Conservation (phyloP, 2,888 invertebrate genomes). For the Kryphioiulus occultus region DNA sequence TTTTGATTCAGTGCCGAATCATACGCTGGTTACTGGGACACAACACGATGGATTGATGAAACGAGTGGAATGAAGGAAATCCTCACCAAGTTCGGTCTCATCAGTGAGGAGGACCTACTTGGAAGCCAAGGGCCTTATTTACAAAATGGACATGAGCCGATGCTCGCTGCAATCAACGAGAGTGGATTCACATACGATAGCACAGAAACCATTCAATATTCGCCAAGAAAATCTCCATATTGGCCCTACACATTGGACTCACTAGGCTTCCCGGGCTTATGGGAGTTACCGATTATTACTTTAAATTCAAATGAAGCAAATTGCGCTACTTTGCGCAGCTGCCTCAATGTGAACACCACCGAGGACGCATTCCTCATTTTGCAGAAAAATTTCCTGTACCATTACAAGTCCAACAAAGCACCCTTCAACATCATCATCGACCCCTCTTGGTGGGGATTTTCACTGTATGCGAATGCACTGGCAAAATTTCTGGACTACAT, state of each 20-base stretch:
- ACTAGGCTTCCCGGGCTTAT: background rate
- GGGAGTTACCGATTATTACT: background rate
- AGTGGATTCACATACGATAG: conserved; percentile 6
- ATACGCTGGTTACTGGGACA: conserved; percentile 53
- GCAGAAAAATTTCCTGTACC: background rate
- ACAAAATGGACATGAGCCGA: background rate
- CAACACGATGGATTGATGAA: conserved; percentile 57
- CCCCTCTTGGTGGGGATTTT: background rate
- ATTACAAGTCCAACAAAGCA: background rate
- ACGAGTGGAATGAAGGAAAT: conserved; percentile 57
- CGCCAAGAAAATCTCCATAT: background rate
- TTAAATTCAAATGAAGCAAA: background rate
- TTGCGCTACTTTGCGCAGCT: background rate
- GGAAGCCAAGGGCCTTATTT: conserved; percentile 39
- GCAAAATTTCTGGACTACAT: background rate
- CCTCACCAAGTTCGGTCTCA: conserved; percentile 53
- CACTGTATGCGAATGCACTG: background rate
- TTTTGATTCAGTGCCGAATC: background rate
- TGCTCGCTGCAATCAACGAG: background rate
- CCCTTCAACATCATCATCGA: conserved; percentile 41
- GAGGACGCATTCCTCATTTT: background rate
- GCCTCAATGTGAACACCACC: background rate
- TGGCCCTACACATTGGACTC: background rate
- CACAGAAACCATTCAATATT: conserved; percentile 13
- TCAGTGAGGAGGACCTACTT: background rate